Evolutionary conservation across 1,140 invertebrate species (phyloP).

Genomic region (Antheraea pernyi): DNA sequence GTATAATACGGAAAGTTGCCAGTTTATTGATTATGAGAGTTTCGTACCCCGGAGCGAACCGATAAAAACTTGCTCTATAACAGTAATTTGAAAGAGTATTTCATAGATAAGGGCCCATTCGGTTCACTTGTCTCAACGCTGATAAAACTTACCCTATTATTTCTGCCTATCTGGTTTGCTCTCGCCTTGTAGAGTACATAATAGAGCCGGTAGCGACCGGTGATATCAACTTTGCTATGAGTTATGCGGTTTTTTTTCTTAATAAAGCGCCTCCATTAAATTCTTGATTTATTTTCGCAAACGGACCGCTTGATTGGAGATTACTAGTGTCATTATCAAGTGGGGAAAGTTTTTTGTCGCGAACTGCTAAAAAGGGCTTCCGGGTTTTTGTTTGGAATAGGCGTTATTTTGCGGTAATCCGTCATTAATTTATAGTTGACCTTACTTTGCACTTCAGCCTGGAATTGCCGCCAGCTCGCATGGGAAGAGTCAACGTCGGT

Average conservation of each 20-base stretch:
- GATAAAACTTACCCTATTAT: constrained; percentile 69
- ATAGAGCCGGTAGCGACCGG: constrained; percentile 37
- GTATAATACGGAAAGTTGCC: constrained; percentile 27
- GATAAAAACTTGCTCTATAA: constrained; percentile 57
- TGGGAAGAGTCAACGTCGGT: no score
- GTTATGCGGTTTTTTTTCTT: background rate
- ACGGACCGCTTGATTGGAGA: no score
- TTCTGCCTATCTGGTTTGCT: constrained; percentile 43
- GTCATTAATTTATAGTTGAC: no score
- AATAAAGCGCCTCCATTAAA: no score
- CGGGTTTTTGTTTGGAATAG: no score
- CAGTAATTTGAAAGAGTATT: constrained; percentile 63
- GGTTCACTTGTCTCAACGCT: constrained; percentile 45
- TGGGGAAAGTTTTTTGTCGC: no score
- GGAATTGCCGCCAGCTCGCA: no score
- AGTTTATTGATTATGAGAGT: constrained; percentile 51
- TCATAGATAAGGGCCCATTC: constrained; percentile 50
- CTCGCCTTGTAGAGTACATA: background rate
- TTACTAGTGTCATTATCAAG: no score
- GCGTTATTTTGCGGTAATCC: no score
- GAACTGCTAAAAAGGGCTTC: no score
- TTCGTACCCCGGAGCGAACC: constrained; percentile 36
- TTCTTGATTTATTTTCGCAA: no score
- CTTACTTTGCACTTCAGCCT: no score
- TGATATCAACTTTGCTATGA: constrained; percentile 14